Percentiles rank a stretch among this genome's conserved stretches.
Conservation (phyloP, 2,113 vertebrate genomes). For the Symphodus melops region DNA sequence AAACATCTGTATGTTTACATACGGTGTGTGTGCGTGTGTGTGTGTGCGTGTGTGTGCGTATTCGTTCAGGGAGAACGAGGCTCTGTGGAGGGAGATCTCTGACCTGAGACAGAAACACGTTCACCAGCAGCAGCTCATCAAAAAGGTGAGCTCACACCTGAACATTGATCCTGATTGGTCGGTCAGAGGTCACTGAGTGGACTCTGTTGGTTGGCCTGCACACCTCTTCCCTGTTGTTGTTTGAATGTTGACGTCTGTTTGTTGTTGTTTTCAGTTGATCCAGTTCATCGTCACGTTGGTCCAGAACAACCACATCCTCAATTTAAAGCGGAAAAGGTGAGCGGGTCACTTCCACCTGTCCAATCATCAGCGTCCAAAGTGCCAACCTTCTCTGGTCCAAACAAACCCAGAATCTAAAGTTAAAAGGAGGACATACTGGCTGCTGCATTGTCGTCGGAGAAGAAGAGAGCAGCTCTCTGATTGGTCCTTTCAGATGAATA, state of each 20-base stretch:
- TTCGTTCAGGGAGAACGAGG: conserved; percentile 91
- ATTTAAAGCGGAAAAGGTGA: conserved; percentile 96
- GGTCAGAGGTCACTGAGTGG: too few relatives aligned
- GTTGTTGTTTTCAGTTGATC: conserved; percentile 85
- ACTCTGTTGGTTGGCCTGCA: too few relatives aligned
- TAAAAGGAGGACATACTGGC: too few relatives aligned
- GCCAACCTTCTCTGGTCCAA: too few relatives aligned
- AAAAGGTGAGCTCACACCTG: conserved; percentile 83
- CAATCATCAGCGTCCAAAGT: too few relatives aligned
- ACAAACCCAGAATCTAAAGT: too few relatives aligned
- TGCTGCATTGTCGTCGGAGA: too few relatives aligned
- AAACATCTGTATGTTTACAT: too few relatives aligned
- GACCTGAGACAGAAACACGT: conserved; percentile 94
- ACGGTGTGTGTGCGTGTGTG: too few relatives aligned
- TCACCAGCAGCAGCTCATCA: conserved; percentile 94
- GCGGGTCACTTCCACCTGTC: not conserved
- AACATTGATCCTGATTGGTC: not conserved
- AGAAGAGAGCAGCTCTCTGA: too few relatives aligned
- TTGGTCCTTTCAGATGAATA: too few relatives aligned
- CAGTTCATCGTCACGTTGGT: conserved; percentile 97
- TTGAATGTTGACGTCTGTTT: too few relatives aligned
- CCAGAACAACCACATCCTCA: conserved; percentile 94
- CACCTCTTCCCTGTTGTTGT: not conserved
- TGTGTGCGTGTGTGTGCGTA: not conserved
- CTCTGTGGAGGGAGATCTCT: conserved; percentile 94